phyloP scores from a whole-genome alignment of 53 echinoderm and acorn worm species.

The Antedon mediterranea region DNA sequence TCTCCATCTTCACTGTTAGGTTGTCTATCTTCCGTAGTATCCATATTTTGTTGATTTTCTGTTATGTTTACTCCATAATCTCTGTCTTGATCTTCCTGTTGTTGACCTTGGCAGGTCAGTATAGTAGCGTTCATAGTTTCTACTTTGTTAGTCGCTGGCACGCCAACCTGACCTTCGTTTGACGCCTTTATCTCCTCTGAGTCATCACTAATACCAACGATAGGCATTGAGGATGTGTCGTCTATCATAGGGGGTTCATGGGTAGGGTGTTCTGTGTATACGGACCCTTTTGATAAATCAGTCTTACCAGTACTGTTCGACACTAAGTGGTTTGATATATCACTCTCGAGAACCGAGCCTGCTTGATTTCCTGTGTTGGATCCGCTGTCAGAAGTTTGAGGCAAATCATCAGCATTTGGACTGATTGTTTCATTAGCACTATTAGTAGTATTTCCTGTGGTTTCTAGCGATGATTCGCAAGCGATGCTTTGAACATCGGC shows the following conservation, averaged over 20 bases:
- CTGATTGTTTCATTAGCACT: not conserved
- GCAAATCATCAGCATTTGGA: not conserved
- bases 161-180: not conserved
- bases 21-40: not conserved
- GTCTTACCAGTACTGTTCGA: not conserved
- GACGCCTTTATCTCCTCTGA: not conserved
- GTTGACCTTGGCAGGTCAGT: not conserved
- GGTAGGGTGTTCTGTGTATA: not conserved
- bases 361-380: not conserved
- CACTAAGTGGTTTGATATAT: not conserved
- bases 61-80: not conserved
- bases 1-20: slow-evolving; percentile 1
- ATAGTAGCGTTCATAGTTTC: not conserved
- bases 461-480: slow-evolving; percentile 35
- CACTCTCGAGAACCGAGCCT: not conserved
- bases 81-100: not conserved
- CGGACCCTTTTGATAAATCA: not conserved
- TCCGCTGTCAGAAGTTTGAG: not conserved
- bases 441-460: not conserved
- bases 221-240: not conserved
- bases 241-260: not conserved
- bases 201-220: not conserved
- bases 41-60: not conserved
- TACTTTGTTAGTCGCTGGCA: not conserved
- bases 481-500: slow-evolving; percentile 72